Conservation (phyloP, 2,113 vertebrate genomes). For the Taxidea taxus region DNA sequence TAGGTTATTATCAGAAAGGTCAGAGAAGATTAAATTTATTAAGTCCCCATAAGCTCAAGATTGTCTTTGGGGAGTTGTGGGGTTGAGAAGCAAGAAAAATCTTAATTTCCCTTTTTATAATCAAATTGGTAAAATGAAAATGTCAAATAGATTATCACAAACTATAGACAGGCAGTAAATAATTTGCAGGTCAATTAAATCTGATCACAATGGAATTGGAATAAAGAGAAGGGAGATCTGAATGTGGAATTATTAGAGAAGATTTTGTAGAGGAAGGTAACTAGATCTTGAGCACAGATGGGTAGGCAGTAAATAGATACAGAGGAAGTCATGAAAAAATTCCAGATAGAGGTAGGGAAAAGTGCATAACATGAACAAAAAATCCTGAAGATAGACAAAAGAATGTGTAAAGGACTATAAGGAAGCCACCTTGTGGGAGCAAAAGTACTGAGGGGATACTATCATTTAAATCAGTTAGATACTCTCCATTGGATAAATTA, state of each 20-base stretch:
- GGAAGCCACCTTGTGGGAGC: not conserved
- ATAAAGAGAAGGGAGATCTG: not conserved
- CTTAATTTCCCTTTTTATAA: not conserved
- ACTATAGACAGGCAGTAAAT: not conserved
- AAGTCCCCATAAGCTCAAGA: not conserved
- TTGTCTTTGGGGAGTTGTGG: not conserved
- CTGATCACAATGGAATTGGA: not conserved
- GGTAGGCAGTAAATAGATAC: not conserved
- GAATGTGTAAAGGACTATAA: not conserved
- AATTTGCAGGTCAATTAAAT: not conserved
- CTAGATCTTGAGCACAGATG: not conserved
- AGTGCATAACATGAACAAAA: not conserved
- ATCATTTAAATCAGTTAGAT: not conserved
- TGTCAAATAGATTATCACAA: not conserved
- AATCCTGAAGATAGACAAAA: not conserved
- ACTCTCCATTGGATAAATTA: not conserved
- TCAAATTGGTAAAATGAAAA: not conserved
- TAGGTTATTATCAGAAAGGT: not conserved
- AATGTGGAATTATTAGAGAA: not conserved
- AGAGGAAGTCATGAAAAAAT: not conserved
- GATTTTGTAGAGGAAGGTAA: not conserved
- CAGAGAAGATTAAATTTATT: not conserved
- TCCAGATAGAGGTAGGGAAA: not conserved
- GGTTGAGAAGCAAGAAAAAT: not conserved
- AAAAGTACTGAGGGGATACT: not conserved